Conservation (phyloP, 2,797 vertebrate species). For the Enteromius thamalakanensis region DNA sequence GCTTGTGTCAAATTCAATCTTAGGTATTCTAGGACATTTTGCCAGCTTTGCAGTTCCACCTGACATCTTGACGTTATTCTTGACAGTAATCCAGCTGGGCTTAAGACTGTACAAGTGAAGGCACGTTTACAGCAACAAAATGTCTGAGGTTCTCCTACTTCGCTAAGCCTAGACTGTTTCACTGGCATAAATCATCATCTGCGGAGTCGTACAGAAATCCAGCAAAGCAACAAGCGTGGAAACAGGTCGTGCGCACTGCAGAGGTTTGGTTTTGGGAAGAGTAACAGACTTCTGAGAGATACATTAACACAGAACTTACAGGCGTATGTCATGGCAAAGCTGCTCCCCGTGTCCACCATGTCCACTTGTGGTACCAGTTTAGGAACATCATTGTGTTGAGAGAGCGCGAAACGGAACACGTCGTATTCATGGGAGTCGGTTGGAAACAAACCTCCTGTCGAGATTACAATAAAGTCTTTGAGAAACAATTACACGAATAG, state of each 20-base stretch:
- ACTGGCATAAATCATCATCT: slow-evolving; percentile 1
- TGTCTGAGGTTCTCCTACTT: background rate
- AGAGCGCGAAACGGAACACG: slow-evolving; percentile 93
- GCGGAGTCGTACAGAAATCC: background rate
- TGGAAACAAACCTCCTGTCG: slow-evolving; percentile 93
- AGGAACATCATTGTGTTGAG: slow-evolving; percentile 91
- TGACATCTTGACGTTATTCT: slow-evolving; percentile 5
- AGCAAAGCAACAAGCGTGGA: slow-evolving; percentile 44
- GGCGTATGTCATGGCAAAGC: slow-evolving; percentile 98
- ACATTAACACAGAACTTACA: slow-evolving; percentile 82
- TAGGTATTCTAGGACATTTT: slow-evolving; percentile 12
- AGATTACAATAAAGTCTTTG: slow-evolving; percentile 31
- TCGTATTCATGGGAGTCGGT: slow-evolving; percentile 96
- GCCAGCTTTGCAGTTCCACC: slow-evolving; percentile 31
- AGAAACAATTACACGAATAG: slow-evolving; percentile 1
- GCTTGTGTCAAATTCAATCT: slow-evolving; percentile 19
- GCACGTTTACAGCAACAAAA: slow-evolving; percentile 18
- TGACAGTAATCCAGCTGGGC: slow-evolving; percentile 18
- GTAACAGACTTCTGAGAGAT: background rate
- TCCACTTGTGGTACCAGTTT: slow-evolving; percentile 97
- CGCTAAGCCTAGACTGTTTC: background rate
- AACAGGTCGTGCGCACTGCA: slow-evolving; percentile 48
- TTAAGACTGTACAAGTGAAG: background rate
- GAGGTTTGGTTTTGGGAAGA: slow-evolving; percentile 21
- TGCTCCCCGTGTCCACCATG: slow-evolving; percentile 97